These are phyloP conservation scores for Hydropsyche tenuis DNA, from an alignment of 1,140 invertebrate genomes.

Conservation along the genomic window DNA sequence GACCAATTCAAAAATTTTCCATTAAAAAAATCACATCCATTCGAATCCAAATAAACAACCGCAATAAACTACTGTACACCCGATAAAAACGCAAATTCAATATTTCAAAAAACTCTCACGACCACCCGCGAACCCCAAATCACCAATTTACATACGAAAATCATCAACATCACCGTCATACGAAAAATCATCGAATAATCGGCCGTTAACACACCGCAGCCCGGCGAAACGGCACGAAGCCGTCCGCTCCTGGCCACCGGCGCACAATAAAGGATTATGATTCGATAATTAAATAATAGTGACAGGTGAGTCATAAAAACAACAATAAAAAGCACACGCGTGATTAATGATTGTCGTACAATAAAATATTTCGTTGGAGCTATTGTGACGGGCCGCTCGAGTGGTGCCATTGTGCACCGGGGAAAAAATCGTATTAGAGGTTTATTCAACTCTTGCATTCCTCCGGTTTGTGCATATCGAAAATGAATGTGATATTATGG, in stretches of 20 bases:
- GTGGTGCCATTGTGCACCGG: conserved; percentile 15
- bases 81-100: neutral
- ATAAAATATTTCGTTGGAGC: conserved; percentile 36
- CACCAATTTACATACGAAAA: conserved; percentile 6
- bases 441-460: conserved; percentile 36
- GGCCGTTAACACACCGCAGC: too few relatives aligned
- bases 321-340: conserved; percentile 41
- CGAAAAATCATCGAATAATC: too few relatives aligned
- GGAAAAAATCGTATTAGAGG: conserved; percentile 30
- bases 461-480: conserved; percentile 14
- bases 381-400: conserved; percentile 27
- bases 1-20: neutral
- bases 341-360: conserved; percentile 37
- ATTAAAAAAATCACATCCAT: neutral
- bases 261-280: conserved; percentile 49
- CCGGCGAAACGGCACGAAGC: too few relatives aligned
- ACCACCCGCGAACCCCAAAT: neutral
- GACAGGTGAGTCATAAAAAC: conserved; percentile 43
- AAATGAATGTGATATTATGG: neutral
- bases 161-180: too few relatives aligned
- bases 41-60: neutral
- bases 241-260: conserved; percentile 14
- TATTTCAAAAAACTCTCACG: neutral
- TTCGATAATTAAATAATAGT: conserved; percentile 51
- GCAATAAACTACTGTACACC: neutral